Conservation (phyloP, 2,888 invertebrate genomes). For the Frankliniella fusca region DNA sequence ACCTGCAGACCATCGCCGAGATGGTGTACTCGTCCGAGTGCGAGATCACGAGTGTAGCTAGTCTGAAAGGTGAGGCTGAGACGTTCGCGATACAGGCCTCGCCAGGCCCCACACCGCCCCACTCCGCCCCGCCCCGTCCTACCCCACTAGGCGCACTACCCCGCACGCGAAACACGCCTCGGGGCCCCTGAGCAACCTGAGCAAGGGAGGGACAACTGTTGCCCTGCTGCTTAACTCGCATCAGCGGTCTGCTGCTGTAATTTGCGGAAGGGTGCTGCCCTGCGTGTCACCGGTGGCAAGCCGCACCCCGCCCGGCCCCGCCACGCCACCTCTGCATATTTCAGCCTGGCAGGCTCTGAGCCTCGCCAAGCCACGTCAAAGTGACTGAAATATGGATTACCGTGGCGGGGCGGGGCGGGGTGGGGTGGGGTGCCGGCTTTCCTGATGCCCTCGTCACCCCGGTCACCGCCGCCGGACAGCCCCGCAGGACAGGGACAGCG, state of each 20-base stretch:
- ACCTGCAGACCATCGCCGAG: not conserved
- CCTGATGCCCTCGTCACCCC: not conserved
- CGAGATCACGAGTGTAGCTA: slow-evolving; percentile 3
- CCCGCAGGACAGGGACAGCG: too few relatives aligned
- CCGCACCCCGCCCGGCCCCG: not conserved
- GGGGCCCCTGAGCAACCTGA: too few relatives aligned
- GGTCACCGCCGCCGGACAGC: too few relatives aligned
- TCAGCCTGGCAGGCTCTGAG: not conserved
- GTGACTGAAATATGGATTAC: not conserved
- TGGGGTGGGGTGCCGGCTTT: not conserved
- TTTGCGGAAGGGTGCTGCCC: not conserved
- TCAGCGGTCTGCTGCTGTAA: not conserved
- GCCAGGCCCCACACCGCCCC: not conserved
- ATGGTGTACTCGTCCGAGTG: slow-evolving; percentile 12
- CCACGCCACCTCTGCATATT: not conserved
- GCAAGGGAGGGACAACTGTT: too few relatives aligned
- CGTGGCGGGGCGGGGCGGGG: too few relatives aligned
- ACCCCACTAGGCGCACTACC: not conserved
- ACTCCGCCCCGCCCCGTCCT: not conserved
- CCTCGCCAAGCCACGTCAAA: not conserved
- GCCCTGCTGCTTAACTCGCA: not conserved
- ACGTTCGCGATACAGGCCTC: not conserved
- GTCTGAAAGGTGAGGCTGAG: not conserved
- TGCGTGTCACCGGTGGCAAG: not conserved
- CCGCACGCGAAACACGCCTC: not conserved